phyloP scores from a whole-genome alignment of 1,140 invertebrate genomes.

The Geopemphigus sp. region DNA sequence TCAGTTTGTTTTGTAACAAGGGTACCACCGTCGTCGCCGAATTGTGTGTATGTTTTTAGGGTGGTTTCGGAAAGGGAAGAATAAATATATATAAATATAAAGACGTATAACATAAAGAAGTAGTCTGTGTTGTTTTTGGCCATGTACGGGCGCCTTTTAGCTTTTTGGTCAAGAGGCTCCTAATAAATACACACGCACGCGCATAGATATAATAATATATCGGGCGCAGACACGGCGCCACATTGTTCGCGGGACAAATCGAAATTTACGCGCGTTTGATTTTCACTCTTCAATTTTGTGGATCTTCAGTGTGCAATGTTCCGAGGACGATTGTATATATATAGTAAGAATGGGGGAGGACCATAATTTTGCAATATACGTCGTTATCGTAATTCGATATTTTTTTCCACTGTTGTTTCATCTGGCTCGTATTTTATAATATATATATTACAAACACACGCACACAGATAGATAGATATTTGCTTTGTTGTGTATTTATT shows the following conservation, averaged over 20 bases:
- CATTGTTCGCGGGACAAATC: constrained; percentile 46
- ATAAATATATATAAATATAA: neutral
- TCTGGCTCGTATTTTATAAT: constrained; percentile 23
- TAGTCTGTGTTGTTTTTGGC: constrained; percentile 44
- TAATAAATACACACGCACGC: neutral
- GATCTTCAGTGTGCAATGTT: constrained; percentile 10
- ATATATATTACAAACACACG: neutral
- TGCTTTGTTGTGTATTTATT: constrained; percentile 29
- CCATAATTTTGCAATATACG: constrained; percentile 17
- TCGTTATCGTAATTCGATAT: constrained; percentile 45
- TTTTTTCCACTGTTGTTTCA: constrained; percentile 45
- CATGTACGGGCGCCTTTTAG: constrained; percentile 42
- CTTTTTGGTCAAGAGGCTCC: constrained; percentile 42
- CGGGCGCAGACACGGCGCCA: constrained; percentile 32
- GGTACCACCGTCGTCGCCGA: neutral
- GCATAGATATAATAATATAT: constrained; percentile 2
- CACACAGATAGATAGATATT: neutral
- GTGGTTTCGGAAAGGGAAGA: constrained; percentile 1
- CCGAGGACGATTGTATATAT: neutral
- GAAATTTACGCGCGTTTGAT: constrained; percentile 47
- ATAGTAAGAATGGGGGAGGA: neutral
- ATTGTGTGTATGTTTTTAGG: constrained; percentile 25
- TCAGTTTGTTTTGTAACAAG: constrained; percentile 40
- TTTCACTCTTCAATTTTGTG: neutral
- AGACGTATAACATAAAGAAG: neutral